These are phyloP conservation scores for Perccottus glenii DNA, from an alignment of 2,113 vertebrate genomes.

Conservation along the genomic window DNA sequence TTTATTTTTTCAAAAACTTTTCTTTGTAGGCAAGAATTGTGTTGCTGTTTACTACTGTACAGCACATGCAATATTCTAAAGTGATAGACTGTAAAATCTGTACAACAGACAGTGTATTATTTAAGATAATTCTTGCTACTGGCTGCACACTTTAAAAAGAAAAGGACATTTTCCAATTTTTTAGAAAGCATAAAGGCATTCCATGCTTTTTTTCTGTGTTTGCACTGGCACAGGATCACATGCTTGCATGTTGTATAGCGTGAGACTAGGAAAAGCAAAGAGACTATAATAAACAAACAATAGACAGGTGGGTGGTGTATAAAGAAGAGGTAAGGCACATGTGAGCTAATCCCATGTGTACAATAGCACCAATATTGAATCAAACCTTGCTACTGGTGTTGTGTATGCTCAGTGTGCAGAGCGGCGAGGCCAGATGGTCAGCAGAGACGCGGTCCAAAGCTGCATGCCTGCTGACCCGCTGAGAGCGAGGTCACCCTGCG, in stretches of 20 bases:
- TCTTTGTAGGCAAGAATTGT: too few relatives aligned
- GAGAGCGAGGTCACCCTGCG: conserved; percentile 56
- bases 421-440: conserved; percentile 65
- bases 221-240: conserved; percentile 16
- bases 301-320: conserved; percentile 49
- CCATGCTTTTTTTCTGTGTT: neutral
- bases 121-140: neutral
- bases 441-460: conserved; percentile 54
- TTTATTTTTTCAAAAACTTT: too few relatives aligned
- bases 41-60: neutral
- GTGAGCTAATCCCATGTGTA: conserved; percentile 49
- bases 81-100: conserved; percentile 1
- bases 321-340: neutral
- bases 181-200: neutral
- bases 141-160: conserved; percentile 10
- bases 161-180: neutral
- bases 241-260: neutral
- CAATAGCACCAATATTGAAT: conserved; percentile 58
- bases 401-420: conserved; percentile 53
- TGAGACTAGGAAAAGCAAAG: neutral
- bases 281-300: conserved; percentile 23
- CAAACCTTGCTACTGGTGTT: conserved; percentile 43
- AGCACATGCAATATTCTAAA: neutral
- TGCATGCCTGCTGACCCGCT: conserved; percentile 38
- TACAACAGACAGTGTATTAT: neutral